Evolutionary conservation across 1,140 invertebrate species (phyloP), one percentile per base, ranked within the genome.

Genomic region (Meloidogyne floridensis): DNA sequence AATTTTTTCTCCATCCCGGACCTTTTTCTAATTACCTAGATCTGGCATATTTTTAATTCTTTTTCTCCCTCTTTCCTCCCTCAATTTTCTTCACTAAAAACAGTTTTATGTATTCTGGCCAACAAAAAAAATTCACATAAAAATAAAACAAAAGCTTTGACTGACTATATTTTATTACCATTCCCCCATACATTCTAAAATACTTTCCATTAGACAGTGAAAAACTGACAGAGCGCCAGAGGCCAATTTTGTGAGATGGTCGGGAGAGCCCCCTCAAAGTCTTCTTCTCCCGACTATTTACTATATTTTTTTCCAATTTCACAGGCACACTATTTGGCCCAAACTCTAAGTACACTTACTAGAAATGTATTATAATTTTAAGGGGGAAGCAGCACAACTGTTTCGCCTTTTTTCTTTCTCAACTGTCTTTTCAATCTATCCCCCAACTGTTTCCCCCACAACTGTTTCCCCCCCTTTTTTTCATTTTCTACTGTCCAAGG

Each of bases 251-350:
- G 59, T 65, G 59, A 65, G 59, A n/a, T 15, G 11, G 56, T 11
- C 56, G 10, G n/a, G n/a, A n/a, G 6, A n/a, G 6, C 7, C 59
- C 59, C 59, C 59, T 6, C 53, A 54, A 54, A 54, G 53, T 54
- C 53, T 54, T 54, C 53, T 54, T 3, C 53, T 59, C 13, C n/a
- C 6, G 59, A 65, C 59, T 65, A 65, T 65, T 65, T 65, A 65
- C 59, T 65, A 65, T 65, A 65, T 65, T 65, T 65, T 65, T n/a
- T 59, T 59, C n/a, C 47, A 47, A 59, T 65, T 65, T 65, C 59
- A 65, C 59, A 65, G 59, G 59, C 59, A 65, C 59, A 65, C 59
- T 59, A 59, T 59, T 15, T n/a, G 59, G 59, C 59, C 59, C n/a
- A 54, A 65, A 65, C 59, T n/a, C n/a, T n/a, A 65, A 65, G n/a